phyloP scores from a whole-genome alignment of 2,797 vertebrate species.

The Borostomias antarcticus region DNA sequence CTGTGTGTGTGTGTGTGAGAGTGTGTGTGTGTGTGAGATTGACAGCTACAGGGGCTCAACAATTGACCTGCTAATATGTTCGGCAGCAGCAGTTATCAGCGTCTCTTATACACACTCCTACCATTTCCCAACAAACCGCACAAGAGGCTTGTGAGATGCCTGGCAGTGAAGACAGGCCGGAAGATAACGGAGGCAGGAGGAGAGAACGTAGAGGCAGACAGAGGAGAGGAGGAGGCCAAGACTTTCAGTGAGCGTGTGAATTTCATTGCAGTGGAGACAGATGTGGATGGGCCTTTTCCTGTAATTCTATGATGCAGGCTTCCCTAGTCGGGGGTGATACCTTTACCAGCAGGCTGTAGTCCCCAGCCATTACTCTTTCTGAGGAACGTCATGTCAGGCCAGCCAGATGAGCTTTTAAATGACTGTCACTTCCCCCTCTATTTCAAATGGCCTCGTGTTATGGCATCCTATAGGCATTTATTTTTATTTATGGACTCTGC shows the following conservation, averaged over 20 bases:
- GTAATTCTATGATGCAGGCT: constrained; percentile 53
- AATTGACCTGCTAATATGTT: constrained; percentile 54
- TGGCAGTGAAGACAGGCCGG: not conserved
- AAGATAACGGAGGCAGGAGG: not conserved
- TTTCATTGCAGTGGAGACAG: constrained; percentile 20
- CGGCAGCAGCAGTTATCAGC: constrained; percentile 46
- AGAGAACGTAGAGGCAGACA: not conserved
- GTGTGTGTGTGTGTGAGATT: constrained; percentile 27
- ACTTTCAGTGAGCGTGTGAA: not conserved
- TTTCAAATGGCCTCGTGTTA: constrained; percentile 57
- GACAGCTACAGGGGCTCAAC: constrained; percentile 59
- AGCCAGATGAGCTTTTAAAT: constrained; percentile 68
- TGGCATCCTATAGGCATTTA: constrained; percentile 53
- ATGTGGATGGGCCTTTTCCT: constrained; percentile 49
- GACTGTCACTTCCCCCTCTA: constrained; percentile 62
- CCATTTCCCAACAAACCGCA: constrained; percentile 29
- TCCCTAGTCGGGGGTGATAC: constrained; percentile 42
- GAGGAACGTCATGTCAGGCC: constrained; percentile 58
- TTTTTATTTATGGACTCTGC: constrained; percentile 50
- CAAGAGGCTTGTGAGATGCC: constrained; percentile 26
- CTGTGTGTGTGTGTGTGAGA: not conserved
- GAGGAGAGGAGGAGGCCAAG: not conserved
- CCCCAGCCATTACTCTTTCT: constrained; percentile 59
- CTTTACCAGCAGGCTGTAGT: constrained; percentile 42
- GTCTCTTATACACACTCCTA: constrained; percentile 27